Percentiles rank a stretch among this genome's conserved stretches.
Evolutionary conservation across 2,888 invertebrate species (phyloP).

Genomic region (Hypomecis punctinalis): DNA sequence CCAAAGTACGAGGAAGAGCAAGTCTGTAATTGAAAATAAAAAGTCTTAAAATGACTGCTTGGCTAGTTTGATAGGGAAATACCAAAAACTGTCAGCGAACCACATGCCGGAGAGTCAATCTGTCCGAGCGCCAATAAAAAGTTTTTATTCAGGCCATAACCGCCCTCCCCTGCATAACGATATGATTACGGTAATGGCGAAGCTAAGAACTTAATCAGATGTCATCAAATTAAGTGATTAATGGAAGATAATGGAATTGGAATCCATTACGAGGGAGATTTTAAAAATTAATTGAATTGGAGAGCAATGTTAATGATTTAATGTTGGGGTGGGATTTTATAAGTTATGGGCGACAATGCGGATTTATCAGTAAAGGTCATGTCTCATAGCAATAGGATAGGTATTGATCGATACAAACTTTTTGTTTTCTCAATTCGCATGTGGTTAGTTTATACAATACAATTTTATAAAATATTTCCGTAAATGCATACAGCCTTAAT

Average conservation of each 20-base stretch:
- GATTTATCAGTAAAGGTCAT: too few relatives aligned
- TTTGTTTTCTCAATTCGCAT: too few relatives aligned
- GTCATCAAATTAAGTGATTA: conserved; percentile 48
- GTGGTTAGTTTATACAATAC: too few relatives aligned
- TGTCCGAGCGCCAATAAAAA: conserved; percentile 45
- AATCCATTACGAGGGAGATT: conserved; percentile 33
- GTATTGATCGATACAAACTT: too few relatives aligned
- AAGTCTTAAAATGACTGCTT: too few relatives aligned
- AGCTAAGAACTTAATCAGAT: conserved; percentile 45
- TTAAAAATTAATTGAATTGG: conserved; percentile 16
- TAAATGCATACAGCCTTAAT: too few relatives aligned
- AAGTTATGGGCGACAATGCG: too few relatives aligned
- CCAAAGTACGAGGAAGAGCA: background rate
- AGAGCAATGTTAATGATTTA: conserved; percentile 1
- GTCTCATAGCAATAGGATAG: too few relatives aligned
- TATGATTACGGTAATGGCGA: conserved; percentile 58
- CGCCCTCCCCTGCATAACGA: conserved; percentile 41
- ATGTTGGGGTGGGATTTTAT: background rate
- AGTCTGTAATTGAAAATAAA: background rate
- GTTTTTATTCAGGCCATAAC: conserved; percentile 59
- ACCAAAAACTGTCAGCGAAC: conserved; percentile 16
- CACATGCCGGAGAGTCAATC: conserved; percentile 44
- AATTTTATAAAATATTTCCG: too few relatives aligned
- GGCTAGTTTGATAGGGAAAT: background rate
- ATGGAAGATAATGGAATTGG: conserved; percentile 44